Evolutionary conservation across 2,888 invertebrate genomes (phyloP).

Genomic region (Poecilobothrus nobilitatus): DNA sequence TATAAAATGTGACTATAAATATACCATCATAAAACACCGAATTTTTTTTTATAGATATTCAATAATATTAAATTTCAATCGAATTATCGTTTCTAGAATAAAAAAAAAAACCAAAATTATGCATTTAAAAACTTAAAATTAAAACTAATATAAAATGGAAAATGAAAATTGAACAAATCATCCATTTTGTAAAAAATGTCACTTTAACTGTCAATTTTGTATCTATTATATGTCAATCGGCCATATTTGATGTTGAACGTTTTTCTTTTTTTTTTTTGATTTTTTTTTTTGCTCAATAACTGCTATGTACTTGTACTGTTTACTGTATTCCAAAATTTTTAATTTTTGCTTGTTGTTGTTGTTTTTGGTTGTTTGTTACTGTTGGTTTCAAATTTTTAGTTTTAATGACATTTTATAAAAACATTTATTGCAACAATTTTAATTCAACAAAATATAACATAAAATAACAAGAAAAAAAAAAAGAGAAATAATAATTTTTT

Average conservation of each 20-base stretch:
- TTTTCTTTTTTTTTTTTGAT: too few relatives aligned
- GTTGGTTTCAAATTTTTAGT: not conserved
- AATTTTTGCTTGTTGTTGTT: too few relatives aligned
- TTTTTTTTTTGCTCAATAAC: not conserved
- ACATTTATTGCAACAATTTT: not conserved
- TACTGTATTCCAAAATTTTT: not conserved
- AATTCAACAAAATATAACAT: too few relatives aligned
- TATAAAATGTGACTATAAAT: too few relatives aligned
- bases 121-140: too few relatives aligned
- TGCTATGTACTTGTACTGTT: not conserved
- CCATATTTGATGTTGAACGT: not conserved
- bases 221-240: conserved; percentile 6
- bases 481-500: too few relatives aligned
- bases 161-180: not conserved
- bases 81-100: too few relatives aligned
- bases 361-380: not conserved
- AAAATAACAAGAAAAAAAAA: too few relatives aligned
- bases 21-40: too few relatives aligned
- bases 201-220: conserved; percentile 1
- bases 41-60: too few relatives aligned
- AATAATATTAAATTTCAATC: too few relatives aligned
- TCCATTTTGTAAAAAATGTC: conserved; percentile 3
- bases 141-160: too few relatives aligned
- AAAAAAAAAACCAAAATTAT: not conserved
- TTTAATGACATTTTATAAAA: conserved; percentile 1